phyloP scores from a whole-genome alignment of 2,797 vertebrate genomes.

The Anguilla marmorata region DNA sequence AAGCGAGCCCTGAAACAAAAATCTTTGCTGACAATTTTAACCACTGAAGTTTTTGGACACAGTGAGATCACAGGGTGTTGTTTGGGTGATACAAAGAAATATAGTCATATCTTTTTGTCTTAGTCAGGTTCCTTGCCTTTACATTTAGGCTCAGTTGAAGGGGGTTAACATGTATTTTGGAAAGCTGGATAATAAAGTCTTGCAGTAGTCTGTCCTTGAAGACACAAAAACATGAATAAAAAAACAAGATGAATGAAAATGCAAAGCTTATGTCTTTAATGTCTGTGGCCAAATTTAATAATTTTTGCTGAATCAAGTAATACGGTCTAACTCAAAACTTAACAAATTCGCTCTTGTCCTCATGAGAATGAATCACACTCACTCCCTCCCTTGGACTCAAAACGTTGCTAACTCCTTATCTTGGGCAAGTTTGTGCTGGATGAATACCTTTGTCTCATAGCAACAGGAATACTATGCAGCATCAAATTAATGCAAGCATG shows the following conservation, averaged over 20 bases:
- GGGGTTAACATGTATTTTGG: no score
- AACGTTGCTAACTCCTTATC: background rate
- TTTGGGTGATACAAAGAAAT: no score
- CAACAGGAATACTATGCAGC: slow-evolving; percentile 8
- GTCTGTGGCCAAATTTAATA: background rate
- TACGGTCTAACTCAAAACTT: background rate
- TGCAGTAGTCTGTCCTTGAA: no score
- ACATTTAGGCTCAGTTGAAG: no score
- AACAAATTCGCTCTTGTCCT: background rate
- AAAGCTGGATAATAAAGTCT: no score
- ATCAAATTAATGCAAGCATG: background rate
- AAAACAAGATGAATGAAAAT: background rate
- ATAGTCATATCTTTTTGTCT: no score
- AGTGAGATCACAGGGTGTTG: no score
- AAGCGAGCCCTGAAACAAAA: no score
- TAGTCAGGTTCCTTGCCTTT: no score
- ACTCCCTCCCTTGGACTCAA: background rate
- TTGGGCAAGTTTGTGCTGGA: background rate
- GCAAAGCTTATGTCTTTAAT: background rate
- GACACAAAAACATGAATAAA: no score
- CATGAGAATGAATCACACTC: background rate
- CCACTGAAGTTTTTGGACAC: no score
- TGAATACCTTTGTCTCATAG: slow-evolving; percentile 17
- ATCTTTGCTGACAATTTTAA: no score
- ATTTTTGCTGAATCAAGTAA: background rate